Conservation (phyloP, 2,888 invertebrate species). For the Cantharis flavilabris region DNA sequence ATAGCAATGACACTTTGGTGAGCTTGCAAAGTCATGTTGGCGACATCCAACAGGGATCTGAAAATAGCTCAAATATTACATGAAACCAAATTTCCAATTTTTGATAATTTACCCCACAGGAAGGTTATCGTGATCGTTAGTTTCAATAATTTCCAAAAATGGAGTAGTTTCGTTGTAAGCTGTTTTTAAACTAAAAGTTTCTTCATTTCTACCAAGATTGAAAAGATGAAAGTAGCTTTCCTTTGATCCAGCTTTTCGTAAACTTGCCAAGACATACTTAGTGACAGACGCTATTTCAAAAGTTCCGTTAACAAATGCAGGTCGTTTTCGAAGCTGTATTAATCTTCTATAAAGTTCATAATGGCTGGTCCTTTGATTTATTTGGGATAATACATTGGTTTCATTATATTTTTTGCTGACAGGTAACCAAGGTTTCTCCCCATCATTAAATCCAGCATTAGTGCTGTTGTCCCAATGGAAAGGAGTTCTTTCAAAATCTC, state of each 20-base stretch:
- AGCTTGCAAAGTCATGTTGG: not conserved
- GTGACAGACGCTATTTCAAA: not conserved
- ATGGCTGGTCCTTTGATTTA: slow-evolving; percentile 58
- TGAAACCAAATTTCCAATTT: accelerated
- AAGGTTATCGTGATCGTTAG: not conserved
- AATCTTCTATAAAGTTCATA: slow-evolving; percentile 61
- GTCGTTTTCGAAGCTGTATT: not conserved
- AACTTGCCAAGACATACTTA: slow-evolving; percentile 18
- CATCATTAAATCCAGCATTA: slow-evolving; percentile 62
- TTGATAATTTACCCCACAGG: not conserved
- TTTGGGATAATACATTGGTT: slow-evolving; percentile 64
- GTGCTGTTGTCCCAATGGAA: slow-evolving; percentile 73
- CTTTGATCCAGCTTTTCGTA: too few species aligned
- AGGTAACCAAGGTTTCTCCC: slow-evolving; percentile 68
- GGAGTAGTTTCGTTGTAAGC: slow-evolving; percentile 40
- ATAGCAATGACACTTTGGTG: slow-evolving; percentile 15
- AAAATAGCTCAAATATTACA: not conserved
- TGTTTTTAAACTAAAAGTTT: slow-evolving; percentile 59
- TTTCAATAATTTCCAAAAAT: not conserved
- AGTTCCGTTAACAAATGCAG: not conserved
- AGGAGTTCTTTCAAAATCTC: slow-evolving; percentile 80
- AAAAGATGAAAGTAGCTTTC: slow-evolving; percentile 39
- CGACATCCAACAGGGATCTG: not conserved
- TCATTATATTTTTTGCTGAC: slow-evolving; percentile 64
- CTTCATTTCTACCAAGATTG: slow-evolving; percentile 55